Percentiles rank a stretch among this genome's conserved stretches.
phyloP scores from a whole-genome alignment of 2,113 vertebrate genomes.

The Noctilio leporinus region DNA sequence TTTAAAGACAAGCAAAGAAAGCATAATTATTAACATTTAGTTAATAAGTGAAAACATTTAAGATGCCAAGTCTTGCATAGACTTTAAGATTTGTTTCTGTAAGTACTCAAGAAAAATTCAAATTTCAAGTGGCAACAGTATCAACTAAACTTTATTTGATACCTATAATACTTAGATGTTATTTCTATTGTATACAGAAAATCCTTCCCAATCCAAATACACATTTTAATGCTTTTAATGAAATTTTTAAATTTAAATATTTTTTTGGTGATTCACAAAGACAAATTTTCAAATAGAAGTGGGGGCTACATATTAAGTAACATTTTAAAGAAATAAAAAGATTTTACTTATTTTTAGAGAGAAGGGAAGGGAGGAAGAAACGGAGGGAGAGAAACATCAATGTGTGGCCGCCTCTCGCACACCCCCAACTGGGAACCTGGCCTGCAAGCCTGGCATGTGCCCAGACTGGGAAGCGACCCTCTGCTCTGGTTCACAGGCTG shows the following conservation, averaged over 20 bases:
- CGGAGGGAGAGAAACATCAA: no score
- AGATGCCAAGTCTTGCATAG: neutral
- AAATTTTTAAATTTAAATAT: neutral
- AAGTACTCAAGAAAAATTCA: neutral
- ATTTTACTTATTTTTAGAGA: no score
- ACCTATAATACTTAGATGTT: neutral
- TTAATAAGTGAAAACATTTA: neutral
- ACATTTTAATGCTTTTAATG: slow-evolving; percentile 13
- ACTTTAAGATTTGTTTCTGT: neutral
- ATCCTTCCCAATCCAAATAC: neutral
- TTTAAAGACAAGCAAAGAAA: slow-evolving; percentile 17
- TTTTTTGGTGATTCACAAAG: neutral
- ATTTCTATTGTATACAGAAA: neutral
- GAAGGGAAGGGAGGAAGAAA: no score
- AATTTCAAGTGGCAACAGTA: neutral
- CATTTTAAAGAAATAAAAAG: neutral
- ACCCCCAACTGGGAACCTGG: no score
- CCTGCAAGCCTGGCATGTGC: no score
- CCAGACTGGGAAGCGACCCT: no score
- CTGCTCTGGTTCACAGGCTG: no score
- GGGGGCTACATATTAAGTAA: neutral
- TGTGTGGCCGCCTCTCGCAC: no score
- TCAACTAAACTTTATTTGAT: neutral
- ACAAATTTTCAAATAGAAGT: neutral
- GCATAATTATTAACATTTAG: slow-evolving; percentile 7